phyloP scores from a whole-genome alignment of 2,113 vertebrate species.

The Haliaeetus leucogaster region DNA sequence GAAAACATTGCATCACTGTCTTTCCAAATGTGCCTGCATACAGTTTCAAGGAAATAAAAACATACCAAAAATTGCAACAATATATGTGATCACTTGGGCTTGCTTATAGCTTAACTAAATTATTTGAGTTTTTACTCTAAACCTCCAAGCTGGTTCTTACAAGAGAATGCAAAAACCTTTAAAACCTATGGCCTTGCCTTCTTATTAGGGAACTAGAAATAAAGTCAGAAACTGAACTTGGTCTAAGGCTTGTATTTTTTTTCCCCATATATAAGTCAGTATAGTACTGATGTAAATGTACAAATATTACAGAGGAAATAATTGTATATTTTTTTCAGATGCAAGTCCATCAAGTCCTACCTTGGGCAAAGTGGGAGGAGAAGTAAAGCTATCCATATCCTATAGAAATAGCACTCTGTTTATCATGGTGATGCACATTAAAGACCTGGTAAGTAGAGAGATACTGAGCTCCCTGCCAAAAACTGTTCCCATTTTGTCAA shows the following conservation, averaged over 20 bases:
- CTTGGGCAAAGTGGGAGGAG: constrained; percentile 90
- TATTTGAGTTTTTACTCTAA: neutral
- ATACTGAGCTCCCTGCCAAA: neutral
- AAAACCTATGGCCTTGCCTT: neutral
- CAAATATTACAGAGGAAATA: neutral
- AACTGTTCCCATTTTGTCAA: neutral
- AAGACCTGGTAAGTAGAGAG: constrained; percentile 85
- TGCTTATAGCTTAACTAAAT: neutral
- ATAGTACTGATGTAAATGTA: neutral
- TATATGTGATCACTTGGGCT: neutral
- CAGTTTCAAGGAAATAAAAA: neutral
- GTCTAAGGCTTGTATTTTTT: neutral
- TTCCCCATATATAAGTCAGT: neutral
- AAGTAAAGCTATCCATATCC: constrained; percentile 94
- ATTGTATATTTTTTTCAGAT: constrained; percentile 52
- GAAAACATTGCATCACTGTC: neutral
- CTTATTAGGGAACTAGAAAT: neutral
- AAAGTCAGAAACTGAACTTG: neutral
- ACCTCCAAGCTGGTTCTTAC: neutral
- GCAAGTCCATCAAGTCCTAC: constrained; percentile 80
- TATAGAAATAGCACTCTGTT: constrained; percentile 95
- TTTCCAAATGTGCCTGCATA: neutral
- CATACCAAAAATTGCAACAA: neutral
- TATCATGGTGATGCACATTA: constrained; percentile 99
- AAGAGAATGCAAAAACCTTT: neutral